Evolutionary conservation across 2,888 invertebrate species (phyloP), one percentile per base, ranked within the genome.

Genomic region (Eupithecia subumbrata): DNA sequence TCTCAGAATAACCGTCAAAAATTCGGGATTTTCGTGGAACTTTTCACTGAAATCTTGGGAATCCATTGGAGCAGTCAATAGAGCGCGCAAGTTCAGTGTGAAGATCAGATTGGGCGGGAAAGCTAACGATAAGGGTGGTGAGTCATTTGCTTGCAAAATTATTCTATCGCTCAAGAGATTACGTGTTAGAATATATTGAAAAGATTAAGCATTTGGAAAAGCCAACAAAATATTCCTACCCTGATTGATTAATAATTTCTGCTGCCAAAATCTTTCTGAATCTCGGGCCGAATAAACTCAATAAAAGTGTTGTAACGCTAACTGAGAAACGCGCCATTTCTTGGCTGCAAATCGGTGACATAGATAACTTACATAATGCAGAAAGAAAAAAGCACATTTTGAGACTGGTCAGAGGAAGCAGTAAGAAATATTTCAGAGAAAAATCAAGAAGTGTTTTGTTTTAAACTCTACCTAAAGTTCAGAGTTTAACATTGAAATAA

Each of bases 71-170:
- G 81, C 72, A 77, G 81, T 83, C 84, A 86, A 87, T 87, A 86
- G 85, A 83, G 84, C 83, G 85, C 80, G 84, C 85, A 43, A 85
- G 86, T 87, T 84, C 84, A 83, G 85, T 84, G 84, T 82, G 79
- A 79, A 80, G 52, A 3, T 9, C n/a, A 52, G 86, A 87, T 87
- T 80, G 77, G 64, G 76, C 78, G 81, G 79, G 78, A 82, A 74
- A 67, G 70, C 77, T 80, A 83, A 22, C 84, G 87, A 86, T 84
- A 82, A 74, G 82, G 81, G 80, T 84, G 82, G 81, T 81, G 79
- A 74, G 63, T 45, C 80, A 71, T 79, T 78, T 76, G 73, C 77
- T 73, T 75, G 76, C 43, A 30, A 63, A 77, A 71, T 69, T 34
- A 71, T 76, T 63, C 34, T 69, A 64, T 14, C 43, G 43, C 67